Evolutionary conservation across 2,888 invertebrate genomes (phyloP).

Genomic region (Ophonus ardosiacus): DNA sequence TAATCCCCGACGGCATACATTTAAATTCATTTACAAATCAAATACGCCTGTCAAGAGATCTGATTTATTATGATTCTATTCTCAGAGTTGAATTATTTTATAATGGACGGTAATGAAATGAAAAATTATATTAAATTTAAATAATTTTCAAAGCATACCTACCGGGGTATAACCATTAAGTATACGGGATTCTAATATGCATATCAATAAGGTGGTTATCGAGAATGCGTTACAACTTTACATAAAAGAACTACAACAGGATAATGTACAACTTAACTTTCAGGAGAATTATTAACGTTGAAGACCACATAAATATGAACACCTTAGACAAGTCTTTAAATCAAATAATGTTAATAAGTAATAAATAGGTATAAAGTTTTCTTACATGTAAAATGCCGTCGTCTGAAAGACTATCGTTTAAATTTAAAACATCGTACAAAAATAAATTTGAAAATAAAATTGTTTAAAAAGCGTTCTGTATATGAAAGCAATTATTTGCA

Average conservation of each 20-base stretch:
- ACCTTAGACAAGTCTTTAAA: too few species aligned
- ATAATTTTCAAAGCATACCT: slow-evolving; percentile 23
- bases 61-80: slow-evolving; percentile 54
- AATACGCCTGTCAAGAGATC: slow-evolving; percentile 50
- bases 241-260: background rate
- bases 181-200: background rate
- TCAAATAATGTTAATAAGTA: too few species aligned
- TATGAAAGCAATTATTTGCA: background rate
- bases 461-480: background rate
- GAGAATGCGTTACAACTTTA: background rate
- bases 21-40: slow-evolving; percentile 60
- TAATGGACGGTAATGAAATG: slow-evolving; percentile 36
- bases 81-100: slow-evolving; percentile 52
- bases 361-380: too few species aligned
- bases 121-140: slow-evolving; percentile 43
- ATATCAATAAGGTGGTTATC: background rate
- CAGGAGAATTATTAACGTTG: background rate
- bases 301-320: too few species aligned
- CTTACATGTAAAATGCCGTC: background rate
- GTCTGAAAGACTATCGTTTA: background rate
- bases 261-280: background rate
- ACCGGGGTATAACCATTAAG: background rate
- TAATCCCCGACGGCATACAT: slow-evolving; percentile 43
- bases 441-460: background rate
- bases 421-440: background rate